Conservation (phyloP, 92 coral and sea anemone genomes). For the Actinostola sp. region DNA sequence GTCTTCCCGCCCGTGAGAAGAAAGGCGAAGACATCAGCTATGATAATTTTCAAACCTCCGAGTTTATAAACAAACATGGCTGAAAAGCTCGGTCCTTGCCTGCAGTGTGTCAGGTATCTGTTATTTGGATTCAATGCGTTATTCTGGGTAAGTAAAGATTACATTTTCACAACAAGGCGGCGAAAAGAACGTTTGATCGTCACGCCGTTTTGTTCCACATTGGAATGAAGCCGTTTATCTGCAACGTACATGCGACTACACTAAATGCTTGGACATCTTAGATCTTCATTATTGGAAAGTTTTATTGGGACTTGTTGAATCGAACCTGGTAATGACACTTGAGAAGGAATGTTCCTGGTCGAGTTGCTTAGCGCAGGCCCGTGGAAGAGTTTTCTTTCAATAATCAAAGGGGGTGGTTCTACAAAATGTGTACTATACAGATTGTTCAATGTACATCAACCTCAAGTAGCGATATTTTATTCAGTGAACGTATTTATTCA, state of each 20-base stretch:
- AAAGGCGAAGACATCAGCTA: slow-evolving; percentile 16
- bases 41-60: slow-evolving; percentile 13
- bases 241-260: slow-evolving; percentile 1
- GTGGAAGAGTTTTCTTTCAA: not conserved
- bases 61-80: slow-evolving; percentile 43
- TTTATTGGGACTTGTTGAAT: too few relatives aligned
- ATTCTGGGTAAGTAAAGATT: slow-evolving; percentile 83
- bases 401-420: slow-evolving; percentile 5
- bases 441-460: not conserved
- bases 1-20: slow-evolving; percentile 11
- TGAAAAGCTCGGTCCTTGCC: slow-evolving; percentile 79
- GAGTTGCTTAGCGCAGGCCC: not conserved
- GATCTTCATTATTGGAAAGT: not conserved
- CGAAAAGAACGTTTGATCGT: slow-evolving; percentile 23
- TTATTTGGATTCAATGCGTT: slow-evolving; percentile 71
- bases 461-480: slow-evolving; percentile 1
- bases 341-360: not conserved
- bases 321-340: not conserved
- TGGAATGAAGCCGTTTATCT: slow-evolving; percentile 5
- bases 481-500: not conserved
- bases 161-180: slow-evolving; percentile 5
- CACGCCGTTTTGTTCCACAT: slow-evolving; percentile 4
- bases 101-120: slow-evolving; percentile 85
- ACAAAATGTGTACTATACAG: not conserved
- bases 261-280: not conserved